These are phyloP conservation scores for Drosophila tsacasi DNA, from an alignment of 1,140 invertebrate genomes.

Conservation along the genomic window DNA sequence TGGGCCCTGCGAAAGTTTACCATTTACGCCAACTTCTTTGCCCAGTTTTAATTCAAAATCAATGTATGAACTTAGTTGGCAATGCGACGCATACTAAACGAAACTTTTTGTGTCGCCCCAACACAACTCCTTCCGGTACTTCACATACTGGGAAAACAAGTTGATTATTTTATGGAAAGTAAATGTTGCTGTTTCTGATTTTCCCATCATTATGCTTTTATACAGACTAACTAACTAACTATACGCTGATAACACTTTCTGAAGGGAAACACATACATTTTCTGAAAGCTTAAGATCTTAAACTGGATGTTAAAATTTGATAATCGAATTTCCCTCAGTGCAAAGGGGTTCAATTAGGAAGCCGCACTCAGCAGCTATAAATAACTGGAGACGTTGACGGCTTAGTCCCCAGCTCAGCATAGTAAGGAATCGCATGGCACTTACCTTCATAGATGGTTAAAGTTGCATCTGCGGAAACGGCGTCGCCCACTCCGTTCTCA, in stretches of 20 bases:
- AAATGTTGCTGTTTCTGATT: background rate
- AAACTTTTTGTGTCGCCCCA: slow-evolving; percentile 66
- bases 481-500: slow-evolving; percentile 97
- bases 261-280: background rate
- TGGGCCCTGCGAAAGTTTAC: slow-evolving; percentile 50
- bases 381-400: slow-evolving; percentile 42
- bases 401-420: slow-evolving; percentile 17
- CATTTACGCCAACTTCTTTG: slow-evolving; percentile 76
- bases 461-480: slow-evolving; percentile 94
- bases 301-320: background rate
- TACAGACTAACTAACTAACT: too few species aligned
- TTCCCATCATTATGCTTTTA: background rate
- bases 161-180: slow-evolving; percentile 13
- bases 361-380: slow-evolving; percentile 38
- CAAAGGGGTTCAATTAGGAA: slow-evolving; percentile 46
- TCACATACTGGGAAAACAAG: slow-evolving; percentile 16
- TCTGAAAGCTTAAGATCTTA: background rate
- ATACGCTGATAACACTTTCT: background rate
- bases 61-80: slow-evolving; percentile 83
- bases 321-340: slow-evolving; percentile 23
- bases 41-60: slow-evolving; percentile 83
- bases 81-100: slow-evolving; percentile 66
- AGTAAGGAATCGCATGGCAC: slow-evolving; percentile 51
- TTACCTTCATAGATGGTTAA: slow-evolving; percentile 95
- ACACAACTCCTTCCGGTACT: slow-evolving; percentile 14